phyloP scores from a whole-genome alignment of 2,113 vertebrate genomes.

The Hippopotamus amphibius region DNA sequence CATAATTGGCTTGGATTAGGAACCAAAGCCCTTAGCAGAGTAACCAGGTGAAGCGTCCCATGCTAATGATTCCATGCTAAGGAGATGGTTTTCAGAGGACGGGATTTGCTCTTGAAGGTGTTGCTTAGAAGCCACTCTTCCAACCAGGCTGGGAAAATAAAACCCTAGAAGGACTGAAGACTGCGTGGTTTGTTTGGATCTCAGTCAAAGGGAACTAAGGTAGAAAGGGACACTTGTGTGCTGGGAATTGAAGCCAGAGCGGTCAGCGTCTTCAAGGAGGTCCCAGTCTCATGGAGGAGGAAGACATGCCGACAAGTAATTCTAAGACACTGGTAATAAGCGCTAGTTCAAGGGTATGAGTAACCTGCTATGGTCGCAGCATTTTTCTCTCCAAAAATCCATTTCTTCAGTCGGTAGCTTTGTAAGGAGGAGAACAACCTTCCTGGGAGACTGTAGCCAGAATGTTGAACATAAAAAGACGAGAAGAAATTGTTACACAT shows the following conservation, averaged over 20 bases:
- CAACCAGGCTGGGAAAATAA: conserved; percentile 17
- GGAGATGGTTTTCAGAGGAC: conserved; percentile 74
- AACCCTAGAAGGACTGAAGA: conserved; percentile 8
- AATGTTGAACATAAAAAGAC: background rate
- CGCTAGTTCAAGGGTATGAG: background rate
- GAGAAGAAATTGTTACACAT: background rate
- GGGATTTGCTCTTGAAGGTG: conserved; percentile 51
- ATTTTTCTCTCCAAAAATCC: background rate
- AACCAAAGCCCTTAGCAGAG: conserved; percentile 82
- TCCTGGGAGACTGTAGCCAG: background rate
- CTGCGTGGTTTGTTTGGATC: background rate
- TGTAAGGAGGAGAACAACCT: background rate
- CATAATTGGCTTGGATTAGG: conserved; percentile 84
- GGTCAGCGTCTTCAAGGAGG: background rate
- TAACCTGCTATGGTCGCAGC: background rate
- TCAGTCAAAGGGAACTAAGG: background rate
- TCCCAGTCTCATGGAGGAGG: background rate
- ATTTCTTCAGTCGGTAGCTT: background rate
- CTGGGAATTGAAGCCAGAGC: background rate
- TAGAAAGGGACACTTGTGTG: background rate
- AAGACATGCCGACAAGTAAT: background rate
- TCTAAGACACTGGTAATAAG: background rate
- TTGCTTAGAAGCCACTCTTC: conserved; percentile 42
- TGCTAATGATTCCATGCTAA: conserved; percentile 78
- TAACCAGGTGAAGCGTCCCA: conserved; percentile 75